These are phyloP conservation scores for Aphis craccivora DNA, from an alignment of 1,140 invertebrate genomes.

Conservation along the genomic window DNA sequence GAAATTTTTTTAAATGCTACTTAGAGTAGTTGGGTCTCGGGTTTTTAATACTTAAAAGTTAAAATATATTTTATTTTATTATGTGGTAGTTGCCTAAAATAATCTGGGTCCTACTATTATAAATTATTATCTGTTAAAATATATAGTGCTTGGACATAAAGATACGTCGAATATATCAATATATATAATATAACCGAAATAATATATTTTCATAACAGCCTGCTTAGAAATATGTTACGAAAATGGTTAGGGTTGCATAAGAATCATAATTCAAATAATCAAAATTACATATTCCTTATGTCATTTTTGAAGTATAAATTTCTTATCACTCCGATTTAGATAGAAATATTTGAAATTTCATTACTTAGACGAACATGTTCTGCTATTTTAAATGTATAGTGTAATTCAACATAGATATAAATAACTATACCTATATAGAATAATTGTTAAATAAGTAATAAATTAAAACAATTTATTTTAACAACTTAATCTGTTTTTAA, in stretches of 20 bases:
- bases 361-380: neutral
- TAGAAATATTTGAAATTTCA: neutral
- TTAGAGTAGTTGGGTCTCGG: too few species aligned
- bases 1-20: neutral
- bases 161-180: too few species aligned
- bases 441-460: neutral
- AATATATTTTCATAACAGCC: neutral
- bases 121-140: too few species aligned
- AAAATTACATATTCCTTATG: neutral
- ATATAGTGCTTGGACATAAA: too few species aligned
- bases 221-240: neutral
- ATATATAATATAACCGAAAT: neutral
- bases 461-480: constrained; percentile 6
- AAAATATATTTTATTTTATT: too few species aligned
- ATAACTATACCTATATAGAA: neutral
- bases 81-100: neutral
- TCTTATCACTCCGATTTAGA: neutral
- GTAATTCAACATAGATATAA: neutral
- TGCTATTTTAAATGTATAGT: neutral
- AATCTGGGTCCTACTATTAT: neutral
- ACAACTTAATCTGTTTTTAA: neutral
- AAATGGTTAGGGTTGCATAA: neutral
- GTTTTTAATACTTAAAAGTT: neutral
- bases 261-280: neutral
- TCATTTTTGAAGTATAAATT: neutral